Evolutionary conservation across 2,888 invertebrate species (phyloP).

Genomic region (Adineta ricciae): DNA sequence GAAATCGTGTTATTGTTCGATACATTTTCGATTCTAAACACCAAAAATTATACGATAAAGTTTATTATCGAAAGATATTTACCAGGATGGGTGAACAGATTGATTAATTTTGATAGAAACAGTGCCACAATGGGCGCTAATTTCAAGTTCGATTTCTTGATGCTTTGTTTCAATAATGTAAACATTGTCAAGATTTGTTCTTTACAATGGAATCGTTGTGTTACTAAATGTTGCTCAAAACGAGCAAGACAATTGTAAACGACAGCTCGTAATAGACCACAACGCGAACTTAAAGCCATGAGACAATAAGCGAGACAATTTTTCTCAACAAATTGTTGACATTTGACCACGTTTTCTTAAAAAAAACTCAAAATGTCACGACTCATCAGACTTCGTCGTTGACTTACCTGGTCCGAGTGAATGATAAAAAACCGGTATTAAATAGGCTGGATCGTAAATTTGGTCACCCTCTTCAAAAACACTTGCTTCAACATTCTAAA

Average conservation of each 20-base stretch:
- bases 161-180: neutral
- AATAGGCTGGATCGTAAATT: neutral
- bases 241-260: neutral
- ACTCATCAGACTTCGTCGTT: neutral
- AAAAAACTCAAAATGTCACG: neutral
- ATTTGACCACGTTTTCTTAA: neutral
- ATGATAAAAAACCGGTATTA: neutral
- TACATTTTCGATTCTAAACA: neutral
- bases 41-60: neutral
- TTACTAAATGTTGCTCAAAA: conserved; percentile 14
- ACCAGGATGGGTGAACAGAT: neutral
- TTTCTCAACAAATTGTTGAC: conserved; percentile 17
- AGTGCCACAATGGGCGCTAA: neutral
- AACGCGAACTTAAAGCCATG: neutral
- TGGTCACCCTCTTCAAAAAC: neutral
- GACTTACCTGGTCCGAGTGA: neutral
- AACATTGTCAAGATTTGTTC: neutral
- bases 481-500: neutral
- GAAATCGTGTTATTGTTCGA: neutral
- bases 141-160: conserved; percentile 6
- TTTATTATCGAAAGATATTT: too few species aligned
- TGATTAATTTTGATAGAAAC: neutral
- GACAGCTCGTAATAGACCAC: neutral
- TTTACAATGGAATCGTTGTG: conserved; percentile 3
- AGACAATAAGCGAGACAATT: neutral